Conservation (phyloP, 1,140 invertebrate genomes). For the Bombus consobrinus region DNA sequence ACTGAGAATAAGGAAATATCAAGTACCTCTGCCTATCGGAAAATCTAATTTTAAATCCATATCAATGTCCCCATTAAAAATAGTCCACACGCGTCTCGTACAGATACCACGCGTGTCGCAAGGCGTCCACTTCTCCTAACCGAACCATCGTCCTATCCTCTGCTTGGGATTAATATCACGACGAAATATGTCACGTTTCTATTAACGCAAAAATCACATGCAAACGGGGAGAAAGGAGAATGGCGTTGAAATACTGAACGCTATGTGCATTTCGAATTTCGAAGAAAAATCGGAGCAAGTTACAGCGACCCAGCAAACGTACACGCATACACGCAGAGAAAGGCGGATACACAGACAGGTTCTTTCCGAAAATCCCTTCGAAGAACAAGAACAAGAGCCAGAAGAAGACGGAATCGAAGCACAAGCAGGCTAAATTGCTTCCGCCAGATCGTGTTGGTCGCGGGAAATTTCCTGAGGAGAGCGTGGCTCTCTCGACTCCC, state of each 20-base stretch:
- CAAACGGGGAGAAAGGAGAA: background rate
- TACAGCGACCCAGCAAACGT: background rate
- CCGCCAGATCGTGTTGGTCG: slow-evolving; percentile 33
- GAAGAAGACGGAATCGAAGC: background rate
- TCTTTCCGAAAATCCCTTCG: background rate
- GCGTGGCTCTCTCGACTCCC: slow-evolving; percentile 56
- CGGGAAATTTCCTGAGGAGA: slow-evolving; percentile 40
- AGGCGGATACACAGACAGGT: background rate
- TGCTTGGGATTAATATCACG: no score
- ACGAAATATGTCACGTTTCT: no score
- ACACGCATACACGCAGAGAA: background rate
- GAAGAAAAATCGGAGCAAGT: background rate
- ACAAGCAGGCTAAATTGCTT: slow-evolving; percentile 39
- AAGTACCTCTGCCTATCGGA: background rate
- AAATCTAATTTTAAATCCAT: background rate
- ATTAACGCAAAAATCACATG: background rate
- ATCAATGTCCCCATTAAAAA: background rate
- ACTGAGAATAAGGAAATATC: background rate
- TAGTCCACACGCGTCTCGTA: background rate
- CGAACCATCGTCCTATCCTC: no score
- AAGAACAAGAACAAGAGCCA: background rate
- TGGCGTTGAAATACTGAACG: no score
- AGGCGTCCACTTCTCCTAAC: no score
- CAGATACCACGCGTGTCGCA: no score
- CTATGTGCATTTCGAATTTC: background rate